Conservation (phyloP, 2,888 invertebrate genomes). For the Tetranychus piercei region DNA sequence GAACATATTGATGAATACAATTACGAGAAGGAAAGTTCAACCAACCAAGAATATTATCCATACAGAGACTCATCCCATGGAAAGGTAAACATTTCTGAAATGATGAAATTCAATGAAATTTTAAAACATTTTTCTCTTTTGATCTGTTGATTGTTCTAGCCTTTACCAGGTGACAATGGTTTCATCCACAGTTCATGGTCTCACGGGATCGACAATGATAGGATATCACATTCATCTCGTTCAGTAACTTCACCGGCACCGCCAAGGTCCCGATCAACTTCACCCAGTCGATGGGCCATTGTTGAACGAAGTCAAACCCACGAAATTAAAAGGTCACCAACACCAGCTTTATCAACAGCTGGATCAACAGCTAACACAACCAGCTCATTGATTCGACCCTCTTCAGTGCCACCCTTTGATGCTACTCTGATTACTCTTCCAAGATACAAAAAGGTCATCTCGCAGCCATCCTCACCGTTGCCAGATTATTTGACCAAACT, state of each 20-base stretch:
- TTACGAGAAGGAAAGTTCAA: background rate
- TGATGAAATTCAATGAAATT: background rate
- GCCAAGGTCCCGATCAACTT: background rate
- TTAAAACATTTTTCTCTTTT: background rate
- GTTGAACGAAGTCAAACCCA: slow-evolving; percentile 2
- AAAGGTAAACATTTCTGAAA: slow-evolving; percentile 12
- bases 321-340: background rate
- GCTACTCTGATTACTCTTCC: background rate
- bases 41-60: slow-evolving; percentile 14
- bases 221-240: background rate
- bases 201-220: slow-evolving; percentile 2
- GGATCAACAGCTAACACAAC: background rate
- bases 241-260: background rate
- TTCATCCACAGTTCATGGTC: slow-evolving; percentile 10
- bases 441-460: background rate
- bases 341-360: background rate
- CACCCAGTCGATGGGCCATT: background rate
- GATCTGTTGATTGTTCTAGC: background rate
- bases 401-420: background rate
- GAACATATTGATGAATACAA: background rate
- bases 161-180: background rate
- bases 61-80: slow-evolving; percentile 14
- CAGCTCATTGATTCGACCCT: background rate
- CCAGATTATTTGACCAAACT: slow-evolving; percentile 4
- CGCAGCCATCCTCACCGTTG: slow-evolving; percentile 1